Percentiles rank a stretch among this genome's conserved stretches.
phyloP scores from a whole-genome alignment of 2,797 vertebrate genomes.

The Semaprochilodus insignis region DNA sequence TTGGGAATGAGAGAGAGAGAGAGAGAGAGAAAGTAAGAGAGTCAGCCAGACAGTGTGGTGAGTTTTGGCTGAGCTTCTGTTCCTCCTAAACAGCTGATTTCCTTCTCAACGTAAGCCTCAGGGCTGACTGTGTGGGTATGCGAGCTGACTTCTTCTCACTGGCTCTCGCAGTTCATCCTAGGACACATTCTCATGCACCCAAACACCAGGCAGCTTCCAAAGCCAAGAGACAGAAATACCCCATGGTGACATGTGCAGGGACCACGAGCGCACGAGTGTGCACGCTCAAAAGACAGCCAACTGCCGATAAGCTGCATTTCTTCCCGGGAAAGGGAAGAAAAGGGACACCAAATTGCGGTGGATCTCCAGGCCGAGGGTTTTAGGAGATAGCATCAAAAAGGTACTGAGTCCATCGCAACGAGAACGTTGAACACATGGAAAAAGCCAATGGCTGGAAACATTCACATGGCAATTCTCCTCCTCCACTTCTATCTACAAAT shows the following conservation, averaged over 20 bases:
- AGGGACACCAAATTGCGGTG: conserved; percentile 32
- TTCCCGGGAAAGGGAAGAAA: not conserved
- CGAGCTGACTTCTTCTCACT: conserved; percentile 12
- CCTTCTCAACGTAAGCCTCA: conserved; percentile 40
- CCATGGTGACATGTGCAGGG: conserved; percentile 42
- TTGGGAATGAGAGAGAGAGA: conserved; percentile 24
- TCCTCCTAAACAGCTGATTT: conserved; percentile 59
- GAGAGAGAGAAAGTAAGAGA: conserved; percentile 32
- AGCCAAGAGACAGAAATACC: conserved; percentile 22
- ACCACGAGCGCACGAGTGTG: conserved; percentile 33
- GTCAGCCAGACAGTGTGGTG: conserved; percentile 52
- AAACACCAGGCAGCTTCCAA: conserved; percentile 47
- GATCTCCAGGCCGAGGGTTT: not conserved
- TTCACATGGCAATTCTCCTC: conserved; percentile 70
- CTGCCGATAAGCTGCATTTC: not conserved
- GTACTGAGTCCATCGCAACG: conserved; percentile 64
- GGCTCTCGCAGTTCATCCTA: conserved; percentile 48
- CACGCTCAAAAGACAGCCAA: conserved; percentile 9
- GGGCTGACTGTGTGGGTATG: conserved; percentile 16
- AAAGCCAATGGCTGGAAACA: conserved; percentile 77
- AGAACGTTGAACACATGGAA: conserved; percentile 67
- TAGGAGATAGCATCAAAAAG: conserved; percentile 62
- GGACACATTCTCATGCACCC: conserved; percentile 57
- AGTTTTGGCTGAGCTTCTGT: conserved; percentile 56
- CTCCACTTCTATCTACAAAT: conserved; percentile 75